Base-by-base conservation (phyloP, 1,140 invertebrate genomes). In the Patella vulgata region DNA sequence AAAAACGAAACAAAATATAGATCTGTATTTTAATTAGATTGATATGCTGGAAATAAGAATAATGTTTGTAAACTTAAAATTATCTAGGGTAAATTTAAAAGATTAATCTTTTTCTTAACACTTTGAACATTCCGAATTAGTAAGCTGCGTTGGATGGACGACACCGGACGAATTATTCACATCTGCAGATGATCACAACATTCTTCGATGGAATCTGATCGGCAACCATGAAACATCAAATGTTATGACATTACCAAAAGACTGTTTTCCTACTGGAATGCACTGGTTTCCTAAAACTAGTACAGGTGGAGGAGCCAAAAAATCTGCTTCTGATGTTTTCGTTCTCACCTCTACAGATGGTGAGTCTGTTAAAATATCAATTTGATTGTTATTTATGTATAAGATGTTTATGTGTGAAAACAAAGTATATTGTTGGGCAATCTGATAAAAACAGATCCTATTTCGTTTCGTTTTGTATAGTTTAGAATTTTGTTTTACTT, bases 91-190 rank as follows among this genome's bases (percentile, higher is more conserved):
- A 27, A 3, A 28, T 52, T 52, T 12, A 1, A 30, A 11, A 28
- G 14, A 19, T 27, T 23, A 21, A 25, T 33, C 11, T 33, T 54
- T 63, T 63, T 72, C 73, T 77, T 81, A 76, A 77, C 73, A 42
- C 14, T 61, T 27, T 28, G 12, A 60, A 81, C 91, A 94, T 81
- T 87, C 85, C 42, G 91, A 91, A 75, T 85, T 91, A 19, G 90
- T 94, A 5, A 91, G 91, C 59, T 95, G 94, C 84, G 90, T 96
- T 12, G 91, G 91, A 63, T 98, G 96, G 96, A 93, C 90, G 79
- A 92, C 89, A 70, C 90, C 93, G 33, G 95, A 98, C 82, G 94
- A 97, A 85, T 89, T 96, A 47, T 93, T 93, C 85, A 95, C 95
- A 36, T 91, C 90, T 72, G 92, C 94, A 25, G 96, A 98, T 85